Conservation (phyloP, 92 coral and sea anemone genomes). For the Actinernus sp. region DNA sequence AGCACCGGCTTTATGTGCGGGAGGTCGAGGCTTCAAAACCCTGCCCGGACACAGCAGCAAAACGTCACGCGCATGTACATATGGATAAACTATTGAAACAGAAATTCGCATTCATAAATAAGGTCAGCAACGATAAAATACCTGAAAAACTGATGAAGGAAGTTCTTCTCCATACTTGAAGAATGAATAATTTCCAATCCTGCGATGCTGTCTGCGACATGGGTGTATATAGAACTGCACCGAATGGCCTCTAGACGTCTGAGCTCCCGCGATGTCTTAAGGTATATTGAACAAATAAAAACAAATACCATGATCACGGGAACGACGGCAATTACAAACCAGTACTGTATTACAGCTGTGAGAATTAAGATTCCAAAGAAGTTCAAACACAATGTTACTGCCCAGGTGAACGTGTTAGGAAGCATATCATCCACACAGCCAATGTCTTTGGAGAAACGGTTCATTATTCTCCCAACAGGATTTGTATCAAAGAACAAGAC, state of each 20-base stretch:
- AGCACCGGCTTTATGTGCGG: too few species aligned
- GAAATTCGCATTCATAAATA: too few species aligned
- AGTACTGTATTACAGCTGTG: neutral
- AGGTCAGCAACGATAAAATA: too few species aligned
- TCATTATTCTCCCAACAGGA: slow-evolving; percentile 37
- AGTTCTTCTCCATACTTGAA: slow-evolving; percentile 24
- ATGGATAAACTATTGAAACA: too few species aligned
- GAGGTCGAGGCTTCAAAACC: too few species aligned
- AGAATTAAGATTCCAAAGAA: neutral
- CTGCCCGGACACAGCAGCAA: too few species aligned
- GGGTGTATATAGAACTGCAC: slow-evolving; percentile 73
- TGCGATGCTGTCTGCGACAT: slow-evolving; percentile 58
- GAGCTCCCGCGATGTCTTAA: slow-evolving; percentile 63
- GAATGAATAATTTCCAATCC: slow-evolving; percentile 63
- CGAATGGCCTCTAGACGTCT: slow-evolving; percentile 64
- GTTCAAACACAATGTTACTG: neutral
- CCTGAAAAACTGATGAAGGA: slow-evolving; percentile 27
- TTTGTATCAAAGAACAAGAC: slow-evolving; percentile 51
- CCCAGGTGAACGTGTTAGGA: slow-evolving; percentile 1
- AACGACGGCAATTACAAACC: slow-evolving; percentile 5
- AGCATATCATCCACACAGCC: slow-evolving; percentile 6
- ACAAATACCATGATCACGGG: slow-evolving; percentile 3
- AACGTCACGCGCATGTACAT: too few species aligned
- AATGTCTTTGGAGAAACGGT: slow-evolving; percentile 19
- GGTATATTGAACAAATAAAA: slow-evolving; percentile 11